These are phyloP conservation scores for Scalopus aquaticus DNA, from an alignment of 2,113 vertebrate species.

Conservation along the genomic window DNA sequence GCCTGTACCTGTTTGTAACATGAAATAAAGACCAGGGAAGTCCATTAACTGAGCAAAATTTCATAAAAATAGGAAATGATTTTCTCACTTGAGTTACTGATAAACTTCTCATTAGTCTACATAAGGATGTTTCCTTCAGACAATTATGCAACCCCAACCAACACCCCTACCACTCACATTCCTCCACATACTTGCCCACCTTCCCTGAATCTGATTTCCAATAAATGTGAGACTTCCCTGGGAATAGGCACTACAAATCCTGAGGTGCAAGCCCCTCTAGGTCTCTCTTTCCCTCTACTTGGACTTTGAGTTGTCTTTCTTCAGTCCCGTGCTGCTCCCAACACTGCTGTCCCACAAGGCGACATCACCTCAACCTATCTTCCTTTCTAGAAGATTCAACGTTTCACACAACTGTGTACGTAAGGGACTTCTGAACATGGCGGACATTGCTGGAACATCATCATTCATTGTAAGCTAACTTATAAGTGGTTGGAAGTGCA, in stretches of 20 bases:
- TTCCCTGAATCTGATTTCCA: no score
- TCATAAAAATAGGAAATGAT: not conserved
- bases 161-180: no score
- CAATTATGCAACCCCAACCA: no score
- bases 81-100: not conserved
- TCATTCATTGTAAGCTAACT: not conserved
- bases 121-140: not conserved
- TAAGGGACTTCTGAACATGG: not conserved
- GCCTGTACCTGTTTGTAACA: not conserved
- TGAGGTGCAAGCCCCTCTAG: no score
- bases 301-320: no score
- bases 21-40: not conserved
- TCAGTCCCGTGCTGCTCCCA: no score
- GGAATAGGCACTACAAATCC: no score
- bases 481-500: not conserved
- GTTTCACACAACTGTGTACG: not conserved
- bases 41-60: not conserved
- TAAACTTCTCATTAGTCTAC: not conserved
- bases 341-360: fast-evolving
- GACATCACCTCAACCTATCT: not conserved
- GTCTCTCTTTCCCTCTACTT: no score
- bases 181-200: no score
- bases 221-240: no score
- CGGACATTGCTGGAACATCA: not conserved
- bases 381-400: not conserved